A percentile compares a stretch with the other conserved stretches of the same genome.
phyloP scores from a whole-genome alignment of 2,797 vertebrate species.

The Leptodactylus fallax region DNA sequence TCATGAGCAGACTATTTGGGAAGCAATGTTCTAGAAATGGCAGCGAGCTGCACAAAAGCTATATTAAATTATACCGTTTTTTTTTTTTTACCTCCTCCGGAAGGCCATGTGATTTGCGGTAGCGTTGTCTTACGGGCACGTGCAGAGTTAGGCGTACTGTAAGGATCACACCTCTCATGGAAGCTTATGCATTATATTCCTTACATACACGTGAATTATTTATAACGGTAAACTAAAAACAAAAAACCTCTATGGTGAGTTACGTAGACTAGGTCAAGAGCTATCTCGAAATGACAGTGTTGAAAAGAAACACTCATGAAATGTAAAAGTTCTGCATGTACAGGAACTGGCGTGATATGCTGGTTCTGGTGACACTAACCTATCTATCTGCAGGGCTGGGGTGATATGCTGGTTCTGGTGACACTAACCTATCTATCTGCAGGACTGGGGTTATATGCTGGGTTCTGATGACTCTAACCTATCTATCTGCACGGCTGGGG shows the following conservation, averaged over 20 bases:
- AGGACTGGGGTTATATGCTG: too few species aligned
- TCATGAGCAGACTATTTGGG: constrained; percentile 50
- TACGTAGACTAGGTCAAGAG: not conserved
- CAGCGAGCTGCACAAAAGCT: not conserved
- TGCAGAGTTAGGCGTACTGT: not conserved
- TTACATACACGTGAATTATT: not conserved
- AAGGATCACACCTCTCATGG: not conserved
- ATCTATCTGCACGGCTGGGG: too few species aligned
- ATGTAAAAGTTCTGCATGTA: too few species aligned
- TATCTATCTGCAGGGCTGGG: too few species aligned
- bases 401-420: too few species aligned
- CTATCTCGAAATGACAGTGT: not conserved
- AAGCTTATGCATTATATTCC: not conserved
- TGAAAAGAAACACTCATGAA: too few species aligned
- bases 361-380: too few species aligned
- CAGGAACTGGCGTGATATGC: too few species aligned
- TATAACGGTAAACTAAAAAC: not conserved
- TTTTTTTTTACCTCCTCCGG: constrained; percentile 20
- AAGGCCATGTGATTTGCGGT: not conserved
- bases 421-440: too few species aligned
- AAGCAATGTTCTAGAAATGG: constrained; percentile 45
- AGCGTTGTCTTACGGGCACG: not conserved
- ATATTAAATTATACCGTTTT: constrained; percentile 37
- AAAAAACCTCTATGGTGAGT: not conserved
- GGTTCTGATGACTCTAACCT: too few species aligned